Evolutionary conservation across 2,797 vertebrate genomes (phyloP).

Genomic region (Prunella strophiata): DNA sequence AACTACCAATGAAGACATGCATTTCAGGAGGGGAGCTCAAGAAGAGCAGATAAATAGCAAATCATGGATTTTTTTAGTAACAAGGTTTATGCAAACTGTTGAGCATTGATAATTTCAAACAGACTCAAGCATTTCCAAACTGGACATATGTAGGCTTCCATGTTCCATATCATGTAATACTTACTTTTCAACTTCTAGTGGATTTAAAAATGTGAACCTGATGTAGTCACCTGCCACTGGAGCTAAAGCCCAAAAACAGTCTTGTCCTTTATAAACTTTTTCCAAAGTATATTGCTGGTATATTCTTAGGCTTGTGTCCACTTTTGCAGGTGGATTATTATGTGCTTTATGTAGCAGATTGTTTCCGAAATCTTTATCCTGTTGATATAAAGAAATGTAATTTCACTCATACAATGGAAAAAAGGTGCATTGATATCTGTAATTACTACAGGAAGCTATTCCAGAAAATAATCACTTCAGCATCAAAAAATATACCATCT

Average conservation of each 20-base stretch:
- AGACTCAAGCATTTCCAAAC: background rate
- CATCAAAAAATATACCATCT: background rate
- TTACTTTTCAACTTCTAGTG: conserved; percentile 79
- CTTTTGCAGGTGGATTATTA: conserved; percentile 80
- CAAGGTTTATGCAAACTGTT: background rate
- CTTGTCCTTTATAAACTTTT: conserved; percentile 74
- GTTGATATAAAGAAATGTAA: background rate
- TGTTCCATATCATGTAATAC: conserved; percentile 2
- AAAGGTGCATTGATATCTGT: background rate
- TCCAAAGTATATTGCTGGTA: conserved; percentile 79
- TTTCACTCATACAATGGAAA: background rate
- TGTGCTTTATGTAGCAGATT: conserved; percentile 72
- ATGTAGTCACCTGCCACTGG: conserved; percentile 78
- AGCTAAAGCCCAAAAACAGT: conserved; percentile 83
- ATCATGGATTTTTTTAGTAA: background rate
- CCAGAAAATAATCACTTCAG: background rate
- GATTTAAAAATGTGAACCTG: conserved; percentile 77
- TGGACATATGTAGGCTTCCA: background rate
- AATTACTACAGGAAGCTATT: background rate
- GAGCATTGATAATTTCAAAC: background rate
- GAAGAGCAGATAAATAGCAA: background rate
- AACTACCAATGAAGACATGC: background rate
- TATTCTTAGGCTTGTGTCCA: conserved; percentile 75
- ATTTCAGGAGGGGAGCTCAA: background rate
- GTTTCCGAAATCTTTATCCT: conserved; percentile 86